These are phyloP conservation scores for Bruchidius siliquastri DNA, from an alignment of 2,888 invertebrate genomes.

Conservation along the genomic window DNA sequence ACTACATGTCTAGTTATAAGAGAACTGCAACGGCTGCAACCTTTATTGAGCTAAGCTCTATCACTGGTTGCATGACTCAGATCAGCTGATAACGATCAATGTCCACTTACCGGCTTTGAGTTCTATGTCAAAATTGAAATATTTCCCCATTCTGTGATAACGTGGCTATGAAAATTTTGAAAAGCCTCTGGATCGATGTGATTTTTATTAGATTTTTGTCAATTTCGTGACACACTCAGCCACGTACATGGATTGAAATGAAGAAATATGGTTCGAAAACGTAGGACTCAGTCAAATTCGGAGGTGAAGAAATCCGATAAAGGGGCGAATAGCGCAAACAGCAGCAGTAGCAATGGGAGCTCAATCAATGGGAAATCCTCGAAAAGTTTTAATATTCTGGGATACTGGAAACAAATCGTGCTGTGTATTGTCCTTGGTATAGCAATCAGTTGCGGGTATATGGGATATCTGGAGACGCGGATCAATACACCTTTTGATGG, in stretches of 20 bases:
- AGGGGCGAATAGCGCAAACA: slow-evolving; percentile 35
- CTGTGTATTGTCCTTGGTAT: slow-evolving; percentile 61
- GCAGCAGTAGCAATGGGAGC: slow-evolving; percentile 47
- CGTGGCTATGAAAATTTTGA: background rate
- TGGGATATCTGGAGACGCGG: slow-evolving; percentile 81
- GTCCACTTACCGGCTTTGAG: background rate
- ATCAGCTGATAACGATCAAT: background rate
- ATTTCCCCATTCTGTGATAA: background rate
- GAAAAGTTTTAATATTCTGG: slow-evolving; percentile 27
- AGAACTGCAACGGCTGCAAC: too few relatives aligned
- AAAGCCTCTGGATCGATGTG: background rate
- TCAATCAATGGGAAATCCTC: slow-evolving; percentile 30
- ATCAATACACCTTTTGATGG: slow-evolving; percentile 81
- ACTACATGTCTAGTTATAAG: too few relatives aligned
- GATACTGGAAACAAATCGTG: slow-evolving; percentile 58
- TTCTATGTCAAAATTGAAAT: background rate
- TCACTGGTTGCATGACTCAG: background rate
- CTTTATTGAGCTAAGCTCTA: too few relatives aligned
- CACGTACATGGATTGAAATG: background rate
- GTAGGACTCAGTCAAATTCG: slow-evolving; percentile 14
- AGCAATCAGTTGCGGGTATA: slow-evolving; percentile 70
- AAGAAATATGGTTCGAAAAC: slow-evolving; percentile 20
- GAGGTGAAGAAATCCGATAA: slow-evolving; percentile 21
- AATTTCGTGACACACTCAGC: background rate
- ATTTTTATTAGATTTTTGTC: background rate